These are phyloP conservation scores for Solea senegalensis DNA, from an alignment of 2,113 vertebrate species.

Conservation along the genomic window DNA sequence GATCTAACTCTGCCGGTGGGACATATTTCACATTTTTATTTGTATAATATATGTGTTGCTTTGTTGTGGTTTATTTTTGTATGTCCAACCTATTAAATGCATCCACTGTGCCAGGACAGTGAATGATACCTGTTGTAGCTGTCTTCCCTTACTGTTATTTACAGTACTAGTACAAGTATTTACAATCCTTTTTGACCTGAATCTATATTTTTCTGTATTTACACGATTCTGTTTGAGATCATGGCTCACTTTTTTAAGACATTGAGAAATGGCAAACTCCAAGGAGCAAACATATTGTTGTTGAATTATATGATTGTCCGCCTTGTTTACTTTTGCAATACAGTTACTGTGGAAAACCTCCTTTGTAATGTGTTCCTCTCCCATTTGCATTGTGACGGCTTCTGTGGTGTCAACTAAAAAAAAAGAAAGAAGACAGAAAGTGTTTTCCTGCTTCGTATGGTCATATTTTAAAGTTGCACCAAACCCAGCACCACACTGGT, in stretches of 20 bases:
- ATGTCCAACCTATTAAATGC: constrained; percentile 82
- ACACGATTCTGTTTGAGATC: constrained; percentile 67
- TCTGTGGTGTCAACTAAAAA: constrained; percentile 52
- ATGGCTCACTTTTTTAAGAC: constrained; percentile 65
- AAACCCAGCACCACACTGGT: constrained; percentile 23
- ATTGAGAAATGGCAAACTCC: constrained; percentile 50
- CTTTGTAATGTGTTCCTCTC: constrained; percentile 62
- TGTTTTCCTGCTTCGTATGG: constrained; percentile 36
- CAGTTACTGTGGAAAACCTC: constrained; percentile 73
- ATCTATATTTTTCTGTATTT: constrained; percentile 73
- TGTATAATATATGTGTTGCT: constrained; percentile 87
- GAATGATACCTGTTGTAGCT: constrained; percentile 74
- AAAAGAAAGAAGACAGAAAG: too few species aligned
- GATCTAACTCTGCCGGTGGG: constrained; percentile 90
- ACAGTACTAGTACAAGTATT: constrained; percentile 67
- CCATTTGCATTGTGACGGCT: constrained; percentile 44
- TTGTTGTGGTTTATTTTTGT: constrained; percentile 84
- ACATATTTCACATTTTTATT: constrained; percentile 91
- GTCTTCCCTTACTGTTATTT: constrained; percentile 75
- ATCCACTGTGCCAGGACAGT: constrained; percentile 79
- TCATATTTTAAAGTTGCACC: constrained; percentile 30
- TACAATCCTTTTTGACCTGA: constrained; percentile 69
- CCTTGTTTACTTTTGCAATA: constrained; percentile 79
- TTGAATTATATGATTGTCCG: constrained; percentile 73
- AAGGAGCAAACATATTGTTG: constrained; percentile 72